Percentiles rank a stretch among this genome's conserved stretches.
Conservation (phyloP, 2,888 invertebrate genomes). For the Molanna angustata region DNA sequence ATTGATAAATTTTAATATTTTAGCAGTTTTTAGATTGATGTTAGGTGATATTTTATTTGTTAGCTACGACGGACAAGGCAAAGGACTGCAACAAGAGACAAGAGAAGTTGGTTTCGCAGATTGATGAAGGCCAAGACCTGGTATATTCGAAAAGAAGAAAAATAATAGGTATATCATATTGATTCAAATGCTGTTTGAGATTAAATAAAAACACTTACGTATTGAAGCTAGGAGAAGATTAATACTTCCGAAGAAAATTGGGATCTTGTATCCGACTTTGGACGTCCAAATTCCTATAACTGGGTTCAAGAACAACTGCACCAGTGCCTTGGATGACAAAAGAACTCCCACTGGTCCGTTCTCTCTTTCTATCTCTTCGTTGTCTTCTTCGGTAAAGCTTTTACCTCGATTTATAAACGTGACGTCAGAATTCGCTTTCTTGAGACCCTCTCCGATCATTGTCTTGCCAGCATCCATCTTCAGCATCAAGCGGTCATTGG, state of each 20-base stretch:
- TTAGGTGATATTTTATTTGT: no score
- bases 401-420: no score
- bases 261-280: conserved; percentile 64
- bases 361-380: conserved; percentile 50
- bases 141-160: no score
- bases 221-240: conserved; percentile 65
- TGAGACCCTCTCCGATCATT: background rate
- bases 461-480: background rate
- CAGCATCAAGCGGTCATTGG: background rate
- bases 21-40: no score
- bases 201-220: no score
- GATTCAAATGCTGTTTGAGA: no score
- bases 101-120: no score
- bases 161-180: no score
- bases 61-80: no score
- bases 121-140: no score
- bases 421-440: background rate
- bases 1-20: no score
- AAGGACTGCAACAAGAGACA: no score
- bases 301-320: conserved; percentile 76
- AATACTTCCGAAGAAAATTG: conserved; percentile 66
- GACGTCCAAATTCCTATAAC: conserved; percentile 67
- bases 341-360: conserved; percentile 67
- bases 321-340: conserved; percentile 74
- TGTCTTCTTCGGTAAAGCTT: conserved; percentile 11